Evolutionary conservation across 2,113 vertebrate species (phyloP), one percentile per base, ranked within the genome.

Genomic region (Sylvia atricapilla): DNA sequence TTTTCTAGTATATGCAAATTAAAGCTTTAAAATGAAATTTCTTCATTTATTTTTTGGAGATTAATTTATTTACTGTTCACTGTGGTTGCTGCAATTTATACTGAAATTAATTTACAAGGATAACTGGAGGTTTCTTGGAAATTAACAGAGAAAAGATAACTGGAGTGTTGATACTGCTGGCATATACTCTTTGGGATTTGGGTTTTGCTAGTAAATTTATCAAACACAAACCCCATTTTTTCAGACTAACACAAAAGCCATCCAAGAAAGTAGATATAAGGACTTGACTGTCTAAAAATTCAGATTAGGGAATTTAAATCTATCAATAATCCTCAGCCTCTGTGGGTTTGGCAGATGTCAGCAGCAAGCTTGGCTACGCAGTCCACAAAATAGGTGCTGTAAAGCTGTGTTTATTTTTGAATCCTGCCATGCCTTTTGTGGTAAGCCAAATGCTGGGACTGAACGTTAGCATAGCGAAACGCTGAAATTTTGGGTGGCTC

Each of bases 341-440:
- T 64, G 49, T 60, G 62, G 37, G 43, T 76, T 89, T 93, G 87
- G 81, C 87, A 80, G 55, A 66, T 77, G 76, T 77, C 64, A 81
- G 47, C 59, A 76, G 69, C 74, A 37, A 68, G 62, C 66, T 90
- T 63, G 87, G 58, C 82, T 93, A 64, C 30, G 5, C 62, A 27
- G 28, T 30, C 39, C 63, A 55, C 74, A 60, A 41, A 93, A 87
- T n/a, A 94, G 84, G 66, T 84, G 58, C 87, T 75, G 62, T 50
- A 49, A 91, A 87, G 35, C 92, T 74, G 46, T 88, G 76, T 87
- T 91, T 84, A 52, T 78, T 84, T 94, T 78, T 84, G 43, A 72
- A 37, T n/a, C 25, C 66, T 94, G 66, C 56, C 27, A 2, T 87
- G 81, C 74, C 87, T 64, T 96, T 75, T 72, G 60, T 72, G 64